Base-by-base conservation (phyloP, 2,113 vertebrate species). In the Merops nubicus region DNA sequence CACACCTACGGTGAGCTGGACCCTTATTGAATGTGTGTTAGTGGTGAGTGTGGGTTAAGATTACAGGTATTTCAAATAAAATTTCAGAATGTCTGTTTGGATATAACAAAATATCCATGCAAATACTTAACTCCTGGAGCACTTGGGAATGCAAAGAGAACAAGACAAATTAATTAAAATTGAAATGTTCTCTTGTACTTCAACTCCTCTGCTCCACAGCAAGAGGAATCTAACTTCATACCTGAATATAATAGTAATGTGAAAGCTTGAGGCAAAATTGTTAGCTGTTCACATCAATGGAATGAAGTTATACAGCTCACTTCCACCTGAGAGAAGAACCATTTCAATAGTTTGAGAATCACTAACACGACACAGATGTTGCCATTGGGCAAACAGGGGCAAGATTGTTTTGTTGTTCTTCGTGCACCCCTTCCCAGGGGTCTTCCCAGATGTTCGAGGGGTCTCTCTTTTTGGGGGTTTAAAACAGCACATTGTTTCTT, bases 241-340 rank as follows among this genome's bases (percentile, higher is more conserved):
- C 56, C 80, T 78, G 69, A 90, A 62, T 1, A 12, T 56, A 88
- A 62, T 16, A 48, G 86, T 78, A 95, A 95, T 81, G 69, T 5
- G 6, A 91, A 95, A 45, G 88, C 91, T 95, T 3, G 53, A 92
- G 94, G 91, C 93, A 78, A 85, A 76, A 82, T 79, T 48, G 53
- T 92, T 57, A 94, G 57, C 36, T 76, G 15, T 56, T 93, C 77
- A 87, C 60, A 88, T 88, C 59, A 78, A 65, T 23, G 83, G 95
- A 96, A 94, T 85, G 88, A 96, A 82, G 78, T 79, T 92, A 29
- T 7, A 76, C 93, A 83, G 92, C 92, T 88, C 80, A 8, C 68
- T 96, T 94, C 83, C 81, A 92, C 91, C 92, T 92, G 91, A 89
- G 73, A 91, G 77, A 48, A 93, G 72, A 88, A 36, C 43, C 45